Evolutionary conservation across 2,797 vertebrate genomes (phyloP).

Genomic region (Danio aesculapii): DNA sequence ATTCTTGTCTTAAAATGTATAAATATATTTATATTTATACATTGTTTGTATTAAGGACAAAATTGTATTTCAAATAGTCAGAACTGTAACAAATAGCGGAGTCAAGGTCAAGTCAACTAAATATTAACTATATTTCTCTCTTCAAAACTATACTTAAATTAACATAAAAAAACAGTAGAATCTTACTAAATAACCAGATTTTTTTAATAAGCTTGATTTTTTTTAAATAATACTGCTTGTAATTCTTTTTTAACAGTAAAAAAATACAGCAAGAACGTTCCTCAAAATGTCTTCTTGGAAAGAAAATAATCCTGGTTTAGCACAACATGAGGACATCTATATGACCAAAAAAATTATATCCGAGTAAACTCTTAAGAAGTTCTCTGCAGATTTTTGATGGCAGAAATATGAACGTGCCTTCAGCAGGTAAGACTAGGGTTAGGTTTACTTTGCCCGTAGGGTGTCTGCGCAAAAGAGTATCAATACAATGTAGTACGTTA

Average conservation of each 20-base stretch:
- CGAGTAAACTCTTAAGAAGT: background rate
- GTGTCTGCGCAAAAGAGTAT: constrained; percentile 1
- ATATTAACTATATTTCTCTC: no score
- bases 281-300: background rate
- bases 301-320: background rate
- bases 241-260: background rate
- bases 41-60: no score
- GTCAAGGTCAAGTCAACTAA: no score
- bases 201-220: no score
- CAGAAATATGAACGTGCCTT: background rate
- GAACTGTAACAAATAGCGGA: no score
- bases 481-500: constrained; percentile 1
- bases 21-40: no score
- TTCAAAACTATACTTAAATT: no score
- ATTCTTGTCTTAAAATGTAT: no score
- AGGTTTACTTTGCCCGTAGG: background rate
- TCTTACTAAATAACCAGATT: no score
- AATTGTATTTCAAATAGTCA: no score
- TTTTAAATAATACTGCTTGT: background rate
- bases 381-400: background rate
- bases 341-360: background rate
- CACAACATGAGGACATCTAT: background rate
- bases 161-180: no score
- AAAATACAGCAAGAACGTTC: background rate
- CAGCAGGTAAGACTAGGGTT: background rate